Evolutionary conservation across 2,888 invertebrate genomes (phyloP).

Genomic region (Cheilosia impressa): DNA sequence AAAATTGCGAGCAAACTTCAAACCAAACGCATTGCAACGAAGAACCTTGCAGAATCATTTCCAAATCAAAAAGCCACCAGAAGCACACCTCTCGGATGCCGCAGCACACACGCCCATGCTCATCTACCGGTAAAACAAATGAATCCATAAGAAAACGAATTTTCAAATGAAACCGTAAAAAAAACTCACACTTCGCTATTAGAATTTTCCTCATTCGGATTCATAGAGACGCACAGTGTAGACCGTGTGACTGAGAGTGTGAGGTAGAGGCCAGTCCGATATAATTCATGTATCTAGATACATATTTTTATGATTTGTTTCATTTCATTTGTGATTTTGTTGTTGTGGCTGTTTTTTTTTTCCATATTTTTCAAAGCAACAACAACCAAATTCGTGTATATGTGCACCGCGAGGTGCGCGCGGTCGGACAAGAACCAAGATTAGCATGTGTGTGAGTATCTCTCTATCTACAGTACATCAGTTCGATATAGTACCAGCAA

Average conservation of each 20-base stretch:
- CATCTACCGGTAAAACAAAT: constrained; percentile 55
- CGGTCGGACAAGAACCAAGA: constrained; percentile 72
- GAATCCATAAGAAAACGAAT: constrained; percentile 55
- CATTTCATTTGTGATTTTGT: constrained; percentile 59
- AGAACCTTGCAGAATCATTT: constrained; percentile 22
- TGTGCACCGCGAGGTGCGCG: constrained; percentile 67
- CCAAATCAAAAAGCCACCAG: constrained; percentile 21
- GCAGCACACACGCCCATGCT: constrained; percentile 12
- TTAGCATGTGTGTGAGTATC: constrained; percentile 71
- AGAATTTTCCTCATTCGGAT: constrained; percentile 69
- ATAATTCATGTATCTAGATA: constrained; percentile 74
- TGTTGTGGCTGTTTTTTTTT: constrained; percentile 19
- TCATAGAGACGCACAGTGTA: constrained; percentile 48
- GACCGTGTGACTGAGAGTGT: constrained; percentile 35
- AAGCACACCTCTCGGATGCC: constrained; percentile 1
- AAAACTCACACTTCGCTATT: constrained; percentile 53
- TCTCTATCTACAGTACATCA: constrained; percentile 74
- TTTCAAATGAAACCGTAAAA: constrained; percentile 79
- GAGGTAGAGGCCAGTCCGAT: constrained; percentile 51
- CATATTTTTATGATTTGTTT: constrained; percentile 72
- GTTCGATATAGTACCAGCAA: constrained; percentile 75
- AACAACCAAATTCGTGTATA: constrained; percentile 57
- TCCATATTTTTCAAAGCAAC: constrained; percentile 46
- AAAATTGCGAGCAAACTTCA: constrained; percentile 21
- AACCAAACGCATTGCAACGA: constrained; percentile 35